These are phyloP conservation scores for Palloptera scutellata DNA, from an alignment of 2,888 invertebrate species.

Conservation along the genomic window DNA sequence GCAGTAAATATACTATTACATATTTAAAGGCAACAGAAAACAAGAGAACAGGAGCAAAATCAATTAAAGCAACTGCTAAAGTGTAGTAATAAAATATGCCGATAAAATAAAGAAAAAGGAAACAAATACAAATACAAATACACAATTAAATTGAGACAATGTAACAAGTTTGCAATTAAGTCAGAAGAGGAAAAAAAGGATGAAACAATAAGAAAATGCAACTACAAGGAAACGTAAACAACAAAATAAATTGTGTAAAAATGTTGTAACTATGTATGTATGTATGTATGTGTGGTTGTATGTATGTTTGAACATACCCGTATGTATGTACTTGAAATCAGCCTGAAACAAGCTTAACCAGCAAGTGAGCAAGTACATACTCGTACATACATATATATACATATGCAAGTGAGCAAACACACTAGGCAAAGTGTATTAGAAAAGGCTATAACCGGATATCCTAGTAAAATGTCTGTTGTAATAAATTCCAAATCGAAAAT, in stretches of 20 bases:
- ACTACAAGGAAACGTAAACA: neutral
- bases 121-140: neutral
- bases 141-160: neutral
- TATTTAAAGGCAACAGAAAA: neutral
- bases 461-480: neutral
- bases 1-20: neutral
- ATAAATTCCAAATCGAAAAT: neutral
- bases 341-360: neutral
- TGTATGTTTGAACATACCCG: too few relatives aligned
- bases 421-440: neutral
- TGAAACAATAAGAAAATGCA: slow-evolving; percentile 2
- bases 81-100: too few relatives aligned
- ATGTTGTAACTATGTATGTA: too few relatives aligned
- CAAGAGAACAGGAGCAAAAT: neutral
- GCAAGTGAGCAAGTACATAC: neutral
- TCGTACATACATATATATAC: neutral
- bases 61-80: neutral
- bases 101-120: neutral
- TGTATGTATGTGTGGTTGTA: too few relatives aligned
- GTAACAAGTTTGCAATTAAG: neutral
- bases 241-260: neutral
- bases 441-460: neutral
- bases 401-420: neutral
- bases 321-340: neutral
- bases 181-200: neutral